Conservation (phyloP, 92 coral and sea anemone genomes). For the Parazoanthus darwini region DNA sequence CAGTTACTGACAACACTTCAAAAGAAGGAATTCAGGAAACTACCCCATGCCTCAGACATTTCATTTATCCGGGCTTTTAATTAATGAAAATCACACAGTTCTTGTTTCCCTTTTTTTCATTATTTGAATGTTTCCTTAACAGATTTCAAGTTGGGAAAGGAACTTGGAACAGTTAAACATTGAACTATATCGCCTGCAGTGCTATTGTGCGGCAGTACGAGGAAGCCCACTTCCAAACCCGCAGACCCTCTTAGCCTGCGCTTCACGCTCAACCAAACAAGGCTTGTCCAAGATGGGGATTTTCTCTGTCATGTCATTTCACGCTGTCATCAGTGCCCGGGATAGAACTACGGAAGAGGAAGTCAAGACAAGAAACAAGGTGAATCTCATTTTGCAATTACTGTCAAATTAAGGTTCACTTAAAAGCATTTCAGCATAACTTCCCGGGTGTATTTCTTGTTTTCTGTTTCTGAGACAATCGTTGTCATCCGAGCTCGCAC, state of each 20-base stretch:
- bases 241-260: conserved; percentile 88
- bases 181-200: conserved; percentile 78
- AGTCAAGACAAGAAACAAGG: conserved; percentile 59
- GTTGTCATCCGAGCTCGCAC: too few species aligned
- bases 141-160: conserved; percentile 97
- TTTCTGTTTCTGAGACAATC: too few species aligned
- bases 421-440: too few species aligned
- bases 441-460: too few species aligned
- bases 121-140: conserved; percentile 1
- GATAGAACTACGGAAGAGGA: conserved; percentile 80
- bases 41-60: too few species aligned
- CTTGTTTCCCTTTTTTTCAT: neutral
- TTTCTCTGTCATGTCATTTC: conserved; percentile 96
- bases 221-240: conserved; percentile 94
- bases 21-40: too few species aligned
- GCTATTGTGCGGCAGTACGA: conserved; percentile 87
- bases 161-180: conserved; percentile 85
- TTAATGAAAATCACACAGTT: neutral
- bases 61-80: neutral
- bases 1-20: too few species aligned
- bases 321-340: conserved; percentile 89
- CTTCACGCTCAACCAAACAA: conserved; percentile 87
- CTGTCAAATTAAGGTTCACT: neutral
- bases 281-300: conserved; percentile 81
- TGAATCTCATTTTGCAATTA: neutral